Evolutionary conservation across 1,140 invertebrate genomes (phyloP).

Genomic region (Zophobas morio): DNA sequence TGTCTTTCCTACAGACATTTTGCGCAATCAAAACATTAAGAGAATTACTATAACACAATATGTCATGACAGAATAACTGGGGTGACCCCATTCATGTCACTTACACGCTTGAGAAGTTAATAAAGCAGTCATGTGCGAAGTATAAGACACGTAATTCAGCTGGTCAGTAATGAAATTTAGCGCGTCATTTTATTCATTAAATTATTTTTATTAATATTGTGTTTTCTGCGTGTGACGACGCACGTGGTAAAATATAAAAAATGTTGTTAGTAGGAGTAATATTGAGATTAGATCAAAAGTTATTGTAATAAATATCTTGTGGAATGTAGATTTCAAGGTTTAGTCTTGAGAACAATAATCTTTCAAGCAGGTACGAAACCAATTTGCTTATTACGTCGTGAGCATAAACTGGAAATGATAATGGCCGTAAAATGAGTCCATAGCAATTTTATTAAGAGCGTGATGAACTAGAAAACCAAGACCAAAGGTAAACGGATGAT

Average conservation of each 20-base stretch:
- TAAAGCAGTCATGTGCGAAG: slow-evolving; percentile 12
- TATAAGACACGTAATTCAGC: neutral
- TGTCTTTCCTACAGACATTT: slow-evolving; percentile 22
- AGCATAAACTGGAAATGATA: neutral
- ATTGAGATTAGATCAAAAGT: neutral
- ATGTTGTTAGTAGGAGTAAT: too few species aligned
- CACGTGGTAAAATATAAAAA: too few species aligned
- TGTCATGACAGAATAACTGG: slow-evolving; percentile 8
- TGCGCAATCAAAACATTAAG: slow-evolving; percentile 33
- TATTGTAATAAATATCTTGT: neutral
- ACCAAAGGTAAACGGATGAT: too few species aligned
- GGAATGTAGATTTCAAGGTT: neutral
- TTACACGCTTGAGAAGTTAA: neutral
- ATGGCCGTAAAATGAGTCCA: neutral
- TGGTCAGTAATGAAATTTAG: neutral
- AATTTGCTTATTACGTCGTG: neutral
- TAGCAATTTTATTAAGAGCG: slow-evolving; percentile 1
- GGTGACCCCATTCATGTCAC: slow-evolving; percentile 12
- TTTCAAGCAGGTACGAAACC: neutral
- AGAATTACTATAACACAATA: slow-evolving; percentile 18
- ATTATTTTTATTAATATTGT: too few species aligned
- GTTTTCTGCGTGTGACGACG: too few species aligned
- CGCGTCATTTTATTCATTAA: too few species aligned
- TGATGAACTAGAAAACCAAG: slow-evolving; percentile 3
- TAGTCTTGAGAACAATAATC: neutral